Evolutionary conservation across 2,888 invertebrate species (phyloP).

Genomic region (Mythimna ferrago): DNA sequence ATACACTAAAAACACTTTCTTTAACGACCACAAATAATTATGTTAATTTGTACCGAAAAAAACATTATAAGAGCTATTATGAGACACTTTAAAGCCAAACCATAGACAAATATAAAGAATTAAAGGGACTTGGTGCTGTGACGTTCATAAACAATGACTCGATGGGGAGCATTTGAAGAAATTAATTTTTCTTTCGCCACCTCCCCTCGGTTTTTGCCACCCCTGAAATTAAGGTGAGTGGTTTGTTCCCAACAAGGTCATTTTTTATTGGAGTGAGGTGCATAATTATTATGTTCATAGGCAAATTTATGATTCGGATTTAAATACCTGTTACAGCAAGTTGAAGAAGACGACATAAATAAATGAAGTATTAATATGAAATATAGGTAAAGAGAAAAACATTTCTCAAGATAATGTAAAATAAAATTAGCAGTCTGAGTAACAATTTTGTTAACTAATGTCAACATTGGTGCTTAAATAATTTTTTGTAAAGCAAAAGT

Average conservation of each 20-base stretch:
- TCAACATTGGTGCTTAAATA: constrained; percentile 3
- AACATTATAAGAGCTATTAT: constrained; percentile 40
- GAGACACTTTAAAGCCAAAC: constrained; percentile 34
- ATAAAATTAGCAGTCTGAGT: background rate
- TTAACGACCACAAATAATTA: constrained; percentile 52
- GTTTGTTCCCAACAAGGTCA: constrained; percentile 18
- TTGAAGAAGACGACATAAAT: background rate
- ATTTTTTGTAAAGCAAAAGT: background rate
- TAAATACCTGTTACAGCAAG: no score
- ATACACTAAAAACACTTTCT: constrained; percentile 25
- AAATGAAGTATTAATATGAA: background rate
- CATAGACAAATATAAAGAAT: constrained; percentile 31
- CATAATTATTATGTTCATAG: background rate
- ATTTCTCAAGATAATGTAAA: background rate
- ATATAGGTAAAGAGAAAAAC: no score
- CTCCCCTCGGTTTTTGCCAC: constrained; percentile 16
- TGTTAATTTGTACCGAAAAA: constrained; percentile 43
- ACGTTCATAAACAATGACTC: constrained; percentile 52
- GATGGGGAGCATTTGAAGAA: constrained; percentile 49
- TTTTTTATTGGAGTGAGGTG: constrained; percentile 13
- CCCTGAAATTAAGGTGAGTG: constrained; percentile 33
- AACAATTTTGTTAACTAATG: background rate
- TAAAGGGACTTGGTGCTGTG: constrained; percentile 31
- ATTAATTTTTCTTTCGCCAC: constrained; percentile 49
- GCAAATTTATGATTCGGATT: background rate